Evolutionary conservation across 2,113 vertebrate genomes (phyloP).

Genomic region (Myiagra hebetior): DNA sequence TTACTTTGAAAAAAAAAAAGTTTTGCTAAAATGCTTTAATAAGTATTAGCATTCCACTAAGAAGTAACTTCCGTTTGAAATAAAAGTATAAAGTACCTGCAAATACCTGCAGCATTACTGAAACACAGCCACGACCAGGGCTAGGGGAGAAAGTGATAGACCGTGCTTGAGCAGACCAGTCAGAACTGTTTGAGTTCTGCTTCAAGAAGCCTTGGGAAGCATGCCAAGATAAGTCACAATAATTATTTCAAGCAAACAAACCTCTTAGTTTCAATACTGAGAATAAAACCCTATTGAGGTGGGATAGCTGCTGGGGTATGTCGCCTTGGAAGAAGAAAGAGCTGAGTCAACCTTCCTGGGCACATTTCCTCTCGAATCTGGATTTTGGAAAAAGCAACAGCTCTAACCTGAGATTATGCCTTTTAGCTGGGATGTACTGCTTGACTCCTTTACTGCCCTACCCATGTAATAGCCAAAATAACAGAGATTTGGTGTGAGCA

Average conservation of each 20-base stretch:
- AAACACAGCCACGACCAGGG: background rate
- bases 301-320: background rate
- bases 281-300: background rate
- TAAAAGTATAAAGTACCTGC: background rate
- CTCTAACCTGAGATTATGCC: background rate
- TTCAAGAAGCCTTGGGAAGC: background rate
- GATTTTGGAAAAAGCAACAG: background rate
- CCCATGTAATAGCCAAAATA: background rate
- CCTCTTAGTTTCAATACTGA: background rate
- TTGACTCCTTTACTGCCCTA: background rate
- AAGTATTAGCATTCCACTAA: too few relatives aligned
- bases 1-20: background rate
- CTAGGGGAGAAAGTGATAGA: background rate
- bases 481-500: background rate
- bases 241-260: background rate
- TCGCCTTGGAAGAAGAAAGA: background rate
- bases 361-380: background rate
- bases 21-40: background rate
- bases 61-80: background rate
- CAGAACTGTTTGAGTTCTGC: background rate
- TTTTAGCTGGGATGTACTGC: background rate
- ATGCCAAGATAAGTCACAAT: background rate
- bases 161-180: background rate
- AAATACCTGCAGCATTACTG: background rate
- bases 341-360: background rate